Evolutionary conservation across 2,888 invertebrate genomes (phyloP), one percentile per base, ranked within the genome.

Genomic region (Amblyjoppa proteus): DNA sequence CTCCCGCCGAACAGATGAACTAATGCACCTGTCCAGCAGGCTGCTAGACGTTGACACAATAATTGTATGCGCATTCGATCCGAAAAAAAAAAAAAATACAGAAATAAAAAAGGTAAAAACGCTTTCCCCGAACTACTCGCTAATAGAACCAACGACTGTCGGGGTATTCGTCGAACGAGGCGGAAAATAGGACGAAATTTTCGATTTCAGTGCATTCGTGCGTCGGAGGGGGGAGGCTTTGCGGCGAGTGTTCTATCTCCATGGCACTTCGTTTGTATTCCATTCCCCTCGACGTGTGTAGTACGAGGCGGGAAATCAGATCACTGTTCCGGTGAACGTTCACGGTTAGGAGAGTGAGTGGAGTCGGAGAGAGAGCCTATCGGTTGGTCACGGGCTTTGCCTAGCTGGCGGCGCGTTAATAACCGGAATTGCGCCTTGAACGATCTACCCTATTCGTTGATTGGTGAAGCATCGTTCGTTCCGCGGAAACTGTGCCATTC

Each of bases 371-470:
- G 79, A 73, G 66, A 71, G 76, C 81, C 87, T 81, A 87, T 83
- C 81, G 85, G 71, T 66, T 71, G 38, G 73, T 28, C 73, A 73
- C 68, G 83, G 66, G 51, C 73, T 83, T 83, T 68, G 83, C 73
- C 73, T 79, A 61, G 69, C 56, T 79, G 31, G 51, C 49, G 38
- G 80, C 84, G 81, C 66, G 69, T 76, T 81, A 66, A 82, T 80
- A 85, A 81, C 82, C 79, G 79, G 85, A 88, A 85, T 89, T 88
- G 77, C 87, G 84, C 80, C 86, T 86, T 73, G 85, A 85, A 86
- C 86, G 90, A 89, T 90, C 86, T 79, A 81, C 75, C 68, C 68
- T 25, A 45, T 6, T 28, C 69, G 86, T 83, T 88, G 91, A 90
- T 90, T 87, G 88, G 87, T 70, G 88, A 73, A 80, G 71, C 64